A percentile compares a stretch with the other conserved stretches of the same genome.
These are phyloP conservation scores for Macrosiphum euphorbiae DNA, from an alignment of 2,888 invertebrate species.

Conservation along the genomic window DNA sequence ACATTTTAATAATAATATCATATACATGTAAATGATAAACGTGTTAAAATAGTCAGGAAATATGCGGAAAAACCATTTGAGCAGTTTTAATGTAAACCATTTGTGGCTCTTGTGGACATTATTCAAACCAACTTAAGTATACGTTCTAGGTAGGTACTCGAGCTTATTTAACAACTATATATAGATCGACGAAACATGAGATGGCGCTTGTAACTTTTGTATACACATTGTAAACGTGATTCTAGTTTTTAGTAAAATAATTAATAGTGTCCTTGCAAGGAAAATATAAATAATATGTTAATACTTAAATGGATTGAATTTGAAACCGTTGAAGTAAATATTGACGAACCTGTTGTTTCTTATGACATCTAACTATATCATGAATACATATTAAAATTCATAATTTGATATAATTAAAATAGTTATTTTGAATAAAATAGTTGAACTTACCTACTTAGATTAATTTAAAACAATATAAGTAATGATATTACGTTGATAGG, in stretches of 20 bases:
- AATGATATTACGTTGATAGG: not conserved
- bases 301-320: not conserved
- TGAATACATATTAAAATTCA: too few species aligned
- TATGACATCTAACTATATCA: not conserved
- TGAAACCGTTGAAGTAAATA: not conserved
- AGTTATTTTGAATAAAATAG: too few species aligned
- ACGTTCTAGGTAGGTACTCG: not conserved
- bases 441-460: too few species aligned
- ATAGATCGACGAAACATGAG: not conserved
- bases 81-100: slow-evolving; percentile 23
- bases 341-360: not conserved
- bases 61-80: not conserved
- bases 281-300: not conserved
- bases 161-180: not conserved
- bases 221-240: not conserved
- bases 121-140: not conserved
- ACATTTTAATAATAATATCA: slow-evolving; percentile 42
- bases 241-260: not conserved
- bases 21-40: slow-evolving; percentile 24
- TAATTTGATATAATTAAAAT: too few species aligned
- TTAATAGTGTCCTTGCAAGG: not conserved
- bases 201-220: not conserved
- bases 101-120: not conserved
- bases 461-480: too few species aligned
- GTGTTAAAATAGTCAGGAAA: slow-evolving; percentile 19